These are phyloP conservation scores for Rhea pennata DNA, from an alignment of 2,113 vertebrate species.

Conservation along the genomic window DNA sequence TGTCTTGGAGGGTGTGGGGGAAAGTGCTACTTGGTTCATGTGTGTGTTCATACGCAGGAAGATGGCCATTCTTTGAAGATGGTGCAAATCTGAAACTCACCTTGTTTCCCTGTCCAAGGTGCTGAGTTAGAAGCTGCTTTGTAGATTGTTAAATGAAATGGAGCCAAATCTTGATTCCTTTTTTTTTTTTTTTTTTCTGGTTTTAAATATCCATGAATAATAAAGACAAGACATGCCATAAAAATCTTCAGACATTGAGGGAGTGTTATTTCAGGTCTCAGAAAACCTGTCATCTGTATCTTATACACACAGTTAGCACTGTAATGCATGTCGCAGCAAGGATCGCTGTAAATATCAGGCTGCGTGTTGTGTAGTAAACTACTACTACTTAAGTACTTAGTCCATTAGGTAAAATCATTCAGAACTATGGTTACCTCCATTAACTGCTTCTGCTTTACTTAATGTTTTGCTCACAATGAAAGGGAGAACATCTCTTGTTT, in stretches of 20 bases:
- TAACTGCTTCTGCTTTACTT: neutral
- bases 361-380: neutral
- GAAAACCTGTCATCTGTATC: neutral
- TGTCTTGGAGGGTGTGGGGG: neutral
- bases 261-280: neutral
- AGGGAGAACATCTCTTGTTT: neutral
- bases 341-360: neutral
- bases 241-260: neutral
- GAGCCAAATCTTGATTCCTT: neutral
- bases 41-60: accelerated
- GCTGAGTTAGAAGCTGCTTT: neutral
- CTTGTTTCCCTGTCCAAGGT: neutral
- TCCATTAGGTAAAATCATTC: neutral
- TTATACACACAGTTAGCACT: neutral
- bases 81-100: neutral
- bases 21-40: accelerated
- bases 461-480: neutral
- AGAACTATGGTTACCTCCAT: neutral
- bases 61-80: accelerated
- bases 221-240: no score
- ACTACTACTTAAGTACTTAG: neutral
- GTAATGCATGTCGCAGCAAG: neutral
- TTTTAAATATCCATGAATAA: no score
- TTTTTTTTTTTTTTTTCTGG: neutral
- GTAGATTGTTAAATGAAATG: accelerated